These are phyloP conservation scores for Patiria pectinifera DNA, from an alignment of 53 echinoderm and acorn worm species.

Conservation along the genomic window DNA sequence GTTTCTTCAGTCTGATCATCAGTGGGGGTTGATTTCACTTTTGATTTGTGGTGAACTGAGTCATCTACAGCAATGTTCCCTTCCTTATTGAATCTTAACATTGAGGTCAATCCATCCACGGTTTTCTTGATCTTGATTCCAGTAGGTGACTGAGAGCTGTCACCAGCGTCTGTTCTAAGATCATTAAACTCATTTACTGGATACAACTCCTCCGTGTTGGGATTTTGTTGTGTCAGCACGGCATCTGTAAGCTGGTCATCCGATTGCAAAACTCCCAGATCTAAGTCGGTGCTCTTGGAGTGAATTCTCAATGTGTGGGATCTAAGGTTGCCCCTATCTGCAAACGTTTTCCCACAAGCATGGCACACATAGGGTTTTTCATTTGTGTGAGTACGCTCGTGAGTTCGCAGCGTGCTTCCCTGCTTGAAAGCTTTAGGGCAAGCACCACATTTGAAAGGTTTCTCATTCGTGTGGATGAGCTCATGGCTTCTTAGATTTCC, in stretches of 20 bases:
- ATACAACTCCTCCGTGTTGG: not conserved
- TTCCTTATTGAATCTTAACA: not conserved
- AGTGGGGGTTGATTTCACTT: not conserved
- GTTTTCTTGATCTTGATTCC: constrained; percentile 49
- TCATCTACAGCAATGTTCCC: too few species aligned
- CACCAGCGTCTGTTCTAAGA: not conserved
- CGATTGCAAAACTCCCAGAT: not conserved
- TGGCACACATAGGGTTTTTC: constrained; percentile 43
- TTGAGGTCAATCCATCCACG: constrained; percentile 14
- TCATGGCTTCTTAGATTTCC: constrained; percentile 42
- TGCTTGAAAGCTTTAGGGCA: constrained; percentile 54
- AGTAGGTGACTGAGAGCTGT: not conserved
- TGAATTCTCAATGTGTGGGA: constrained; percentile 38
- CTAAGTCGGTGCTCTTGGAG: not conserved
- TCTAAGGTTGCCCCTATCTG: constrained; percentile 48
- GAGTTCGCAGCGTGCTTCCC: constrained; percentile 42
- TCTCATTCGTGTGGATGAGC: constrained; percentile 47
- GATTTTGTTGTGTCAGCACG: not conserved
- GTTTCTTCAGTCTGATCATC: not conserved
- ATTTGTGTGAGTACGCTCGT: constrained; percentile 50
- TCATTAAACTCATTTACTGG: not conserved
- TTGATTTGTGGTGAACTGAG: not conserved
- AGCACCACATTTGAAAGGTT: constrained; percentile 27
- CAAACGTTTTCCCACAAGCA: constrained; percentile 38
- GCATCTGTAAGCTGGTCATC: not conserved